These are phyloP conservation scores for Chrysotoxum bicinctum DNA, from an alignment of 2,888 invertebrate genomes.

Conservation along the genomic window DNA sequence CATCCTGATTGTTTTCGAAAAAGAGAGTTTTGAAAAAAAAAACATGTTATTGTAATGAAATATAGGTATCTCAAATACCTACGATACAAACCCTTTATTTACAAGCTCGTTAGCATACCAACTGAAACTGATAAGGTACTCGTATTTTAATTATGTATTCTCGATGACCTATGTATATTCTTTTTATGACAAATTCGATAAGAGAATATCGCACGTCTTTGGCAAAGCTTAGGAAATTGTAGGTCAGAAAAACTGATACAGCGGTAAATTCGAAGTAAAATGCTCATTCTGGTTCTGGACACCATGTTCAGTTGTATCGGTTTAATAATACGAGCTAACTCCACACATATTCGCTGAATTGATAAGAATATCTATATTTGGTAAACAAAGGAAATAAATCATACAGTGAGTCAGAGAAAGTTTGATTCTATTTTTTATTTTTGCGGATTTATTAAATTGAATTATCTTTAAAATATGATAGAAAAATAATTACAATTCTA, in stretches of 20 bases:
- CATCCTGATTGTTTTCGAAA: slow-evolving; percentile 17
- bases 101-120: slow-evolving; percentile 3
- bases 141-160: background rate
- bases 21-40: background rate
- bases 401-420: slow-evolving; percentile 32
- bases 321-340: background rate
- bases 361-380: slow-evolving; percentile 8
- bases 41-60: slow-evolving; percentile 19
- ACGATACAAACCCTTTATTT: no score
- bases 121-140: background rate
- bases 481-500: background rate
- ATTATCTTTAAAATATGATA: background rate
- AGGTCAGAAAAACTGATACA: no score
- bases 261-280: background rate
- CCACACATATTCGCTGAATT: background rate
- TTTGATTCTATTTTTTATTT: background rate
- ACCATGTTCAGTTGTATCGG: background rate
- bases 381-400: background rate
- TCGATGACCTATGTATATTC: background rate
- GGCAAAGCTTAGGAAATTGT: background rate
- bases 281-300: background rate
- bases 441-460: background rate
- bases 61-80: no score
- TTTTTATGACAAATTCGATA: background rate
- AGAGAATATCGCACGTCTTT: background rate